Conservation (phyloP, 2,888 invertebrate species). For the Dryobota labecula region DNA sequence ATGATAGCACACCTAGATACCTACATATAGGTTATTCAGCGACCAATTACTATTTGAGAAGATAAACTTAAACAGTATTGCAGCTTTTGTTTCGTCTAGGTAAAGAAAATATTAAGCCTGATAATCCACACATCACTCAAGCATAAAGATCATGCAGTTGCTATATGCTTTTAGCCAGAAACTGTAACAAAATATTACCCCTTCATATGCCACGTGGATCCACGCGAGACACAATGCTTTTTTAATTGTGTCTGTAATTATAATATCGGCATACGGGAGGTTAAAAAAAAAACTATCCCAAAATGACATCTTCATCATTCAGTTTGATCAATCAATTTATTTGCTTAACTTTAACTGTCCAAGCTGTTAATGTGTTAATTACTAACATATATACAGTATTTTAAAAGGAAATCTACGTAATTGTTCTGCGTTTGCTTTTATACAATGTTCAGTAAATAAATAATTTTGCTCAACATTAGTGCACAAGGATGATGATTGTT, state of each 20-base stretch:
- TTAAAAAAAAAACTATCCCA: not conserved
- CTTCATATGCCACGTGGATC: too few species aligned
- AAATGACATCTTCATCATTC: not conserved
- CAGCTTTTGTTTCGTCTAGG: too few species aligned
- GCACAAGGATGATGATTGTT: constrained; percentile 17
- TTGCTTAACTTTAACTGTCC: not conserved
- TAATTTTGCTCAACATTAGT: constrained; percentile 41
- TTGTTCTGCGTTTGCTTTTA: not conserved
- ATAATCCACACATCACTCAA: too few species aligned
- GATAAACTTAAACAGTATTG: too few species aligned
- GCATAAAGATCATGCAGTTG: not conserved
- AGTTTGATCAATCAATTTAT: not conserved
- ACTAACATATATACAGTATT: constrained; percentile 17
- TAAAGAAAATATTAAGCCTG: too few species aligned
- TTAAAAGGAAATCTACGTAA: constrained; percentile 10
- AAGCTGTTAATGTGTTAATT: constrained; percentile 6
- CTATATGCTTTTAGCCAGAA: not conserved
- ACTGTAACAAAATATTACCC: too few species aligned
- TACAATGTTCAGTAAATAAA: constrained; percentile 25
- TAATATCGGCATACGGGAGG: too few species aligned
- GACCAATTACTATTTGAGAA: too few species aligned
- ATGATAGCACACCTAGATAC: too few species aligned
- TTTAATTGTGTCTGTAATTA: too few species aligned
- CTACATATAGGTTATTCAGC: too few species aligned
- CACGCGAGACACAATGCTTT: too few species aligned